A percentile compares a stretch with the other conserved stretches of the same genome.
phyloP scores from a whole-genome alignment of 2,888 invertebrate species.

The Agriopis aurantiaria region DNA sequence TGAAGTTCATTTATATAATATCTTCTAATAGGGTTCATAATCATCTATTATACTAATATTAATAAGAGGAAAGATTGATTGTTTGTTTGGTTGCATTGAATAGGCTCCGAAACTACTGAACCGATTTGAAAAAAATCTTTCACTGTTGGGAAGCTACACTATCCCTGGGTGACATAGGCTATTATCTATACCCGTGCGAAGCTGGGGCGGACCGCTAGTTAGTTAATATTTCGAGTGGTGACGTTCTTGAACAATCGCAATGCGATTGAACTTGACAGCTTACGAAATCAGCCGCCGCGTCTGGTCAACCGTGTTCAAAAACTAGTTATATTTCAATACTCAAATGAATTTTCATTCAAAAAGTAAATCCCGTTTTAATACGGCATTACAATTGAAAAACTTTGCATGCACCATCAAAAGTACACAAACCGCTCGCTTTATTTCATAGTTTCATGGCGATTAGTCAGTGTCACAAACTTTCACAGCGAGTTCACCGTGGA shows the following conservation, averaged over 20 bases:
- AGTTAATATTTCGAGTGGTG: too few species aligned
- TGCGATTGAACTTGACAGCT: constrained; percentile 22
- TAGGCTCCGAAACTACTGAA: too few species aligned
- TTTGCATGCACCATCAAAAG: constrained; percentile 48
- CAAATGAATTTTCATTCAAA: neutral
- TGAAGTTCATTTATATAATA: neutral
- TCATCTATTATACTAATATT: too few species aligned
- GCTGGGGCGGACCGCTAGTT: too few species aligned
- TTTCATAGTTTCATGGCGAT: constrained; percentile 70
- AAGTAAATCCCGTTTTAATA: constrained; percentile 15
- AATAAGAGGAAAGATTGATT: too few species aligned
- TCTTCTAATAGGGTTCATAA: neutral
- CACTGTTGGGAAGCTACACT: too few species aligned
- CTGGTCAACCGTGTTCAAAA: constrained; percentile 36
- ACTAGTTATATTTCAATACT: too few species aligned
- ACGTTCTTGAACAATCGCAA: neutral
- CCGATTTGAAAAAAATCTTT: too few species aligned
- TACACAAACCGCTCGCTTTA: constrained; percentile 56
- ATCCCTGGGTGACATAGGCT: too few species aligned
- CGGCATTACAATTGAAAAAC: constrained; percentile 41
- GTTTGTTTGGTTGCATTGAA: too few species aligned
- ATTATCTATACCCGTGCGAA: too few species aligned
- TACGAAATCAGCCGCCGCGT: constrained; percentile 13
- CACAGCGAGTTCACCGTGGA: constrained; percentile 68
- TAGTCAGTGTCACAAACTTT: constrained; percentile 79